Evolutionary conservation across 2,888 invertebrate species (phyloP), one percentile per base, ranked within the genome.

Genomic region (Syrphus vitripennis): DNA sequence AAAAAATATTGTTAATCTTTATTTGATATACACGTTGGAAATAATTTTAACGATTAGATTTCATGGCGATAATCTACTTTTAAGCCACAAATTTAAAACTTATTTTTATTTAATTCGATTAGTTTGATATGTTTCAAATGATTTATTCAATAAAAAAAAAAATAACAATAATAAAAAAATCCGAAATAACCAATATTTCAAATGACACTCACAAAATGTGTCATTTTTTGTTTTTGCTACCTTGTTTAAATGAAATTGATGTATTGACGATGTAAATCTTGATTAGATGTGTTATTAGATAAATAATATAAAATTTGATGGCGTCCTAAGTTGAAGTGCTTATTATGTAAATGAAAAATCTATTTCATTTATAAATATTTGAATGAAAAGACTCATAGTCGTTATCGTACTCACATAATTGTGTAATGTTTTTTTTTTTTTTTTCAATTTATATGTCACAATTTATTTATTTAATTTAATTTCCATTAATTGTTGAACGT

Each of bases 21-120:
- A 77, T 80, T 57, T 79, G 83, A 65, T 65, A 83, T 81, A 81
- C 80, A 76, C 71, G 45, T 72, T 80, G 76, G 76, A 67, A 67
- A 77, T 65, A 63, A 50, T 69, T 53, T 21, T 24, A 67, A 31
- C 72, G 84, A 81, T 84, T 81, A 81, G 84, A 84, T 84, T 84
- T 81, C 21, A 48, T 24, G 3, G 53, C 59, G 84, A 76, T 84
- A 77, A 84, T 81, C 76, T 72, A 14, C 31, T 50, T 48, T 50
- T 50, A 67, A 67, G 50, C 67, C 65, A 63, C 48, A 31, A 67
- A 34, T 48, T 24, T 0, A 24, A n/a, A 67, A 12, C 21, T 26
- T 42, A n/a, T 75, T 53, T 53, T 40, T 45, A 48, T 50, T 59
- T 53, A 53, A 55, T 21, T 16, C 29, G 37, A 61, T 50, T 69